A percentile compares a stretch with the other conserved stretches of the same genome.
Evolutionary conservation across 1,140 invertebrate species (phyloP).

Genomic region (Brachionus koreanus): DNA sequence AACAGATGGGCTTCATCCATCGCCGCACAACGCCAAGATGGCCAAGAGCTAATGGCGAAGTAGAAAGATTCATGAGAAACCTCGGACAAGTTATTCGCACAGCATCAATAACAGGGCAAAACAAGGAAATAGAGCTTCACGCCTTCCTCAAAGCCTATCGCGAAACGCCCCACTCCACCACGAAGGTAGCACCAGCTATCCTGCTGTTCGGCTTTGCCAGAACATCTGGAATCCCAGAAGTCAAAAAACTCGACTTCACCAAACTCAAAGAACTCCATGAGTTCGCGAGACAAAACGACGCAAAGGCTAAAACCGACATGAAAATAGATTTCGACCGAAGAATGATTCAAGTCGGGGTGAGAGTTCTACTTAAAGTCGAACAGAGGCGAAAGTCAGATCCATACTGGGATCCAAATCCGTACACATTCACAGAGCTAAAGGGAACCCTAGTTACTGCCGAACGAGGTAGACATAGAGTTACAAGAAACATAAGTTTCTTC

Average conservation of each 20-base stretch:
- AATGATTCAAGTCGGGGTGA: not conserved
- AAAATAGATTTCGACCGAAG: not conserved
- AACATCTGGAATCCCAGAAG: not conserved
- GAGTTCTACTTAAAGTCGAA: not conserved
- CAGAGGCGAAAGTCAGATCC: not conserved
- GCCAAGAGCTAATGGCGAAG: conserved; percentile 46
- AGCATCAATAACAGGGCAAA: not conserved
- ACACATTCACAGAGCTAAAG: too few relatives aligned
- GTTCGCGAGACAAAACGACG: not conserved
- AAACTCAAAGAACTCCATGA: not conserved
- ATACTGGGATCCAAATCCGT: not conserved
- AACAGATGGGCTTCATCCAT: conserved; percentile 44
- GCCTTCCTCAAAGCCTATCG: not conserved
- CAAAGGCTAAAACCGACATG: not conserved
- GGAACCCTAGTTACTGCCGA: too few relatives aligned
- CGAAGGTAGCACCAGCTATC: not conserved
- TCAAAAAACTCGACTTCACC: not conserved
- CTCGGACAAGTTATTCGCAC: conserved; percentile 8
- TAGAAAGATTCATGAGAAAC: conserved; percentile 43
- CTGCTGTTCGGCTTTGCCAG: not conserved
- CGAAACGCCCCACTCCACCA: not conserved
- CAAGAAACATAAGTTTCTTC: too few relatives aligned
- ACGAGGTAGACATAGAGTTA: too few relatives aligned
- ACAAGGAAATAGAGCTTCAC: not conserved
- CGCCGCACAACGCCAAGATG: conserved; percentile 45